Evolutionary conservation across 1,140 invertebrate genomes (phyloP).

Genomic region (Teleogryllus occipitalis): DNA sequence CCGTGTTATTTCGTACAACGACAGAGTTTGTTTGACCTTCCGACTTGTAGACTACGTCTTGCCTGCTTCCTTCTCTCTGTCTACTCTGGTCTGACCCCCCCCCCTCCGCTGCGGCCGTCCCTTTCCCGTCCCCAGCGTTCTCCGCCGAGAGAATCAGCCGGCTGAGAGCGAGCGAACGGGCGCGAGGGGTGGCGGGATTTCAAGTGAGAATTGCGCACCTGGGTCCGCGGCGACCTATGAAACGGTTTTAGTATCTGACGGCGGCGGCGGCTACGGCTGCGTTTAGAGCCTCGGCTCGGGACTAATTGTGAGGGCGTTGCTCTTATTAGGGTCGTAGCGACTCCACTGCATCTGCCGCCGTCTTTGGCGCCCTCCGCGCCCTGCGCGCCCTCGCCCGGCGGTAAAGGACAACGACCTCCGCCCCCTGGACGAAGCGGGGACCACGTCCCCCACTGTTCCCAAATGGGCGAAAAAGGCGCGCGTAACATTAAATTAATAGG

Average conservation of each 20-base stretch:
- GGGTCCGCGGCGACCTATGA: neutral
- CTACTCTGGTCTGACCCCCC: no score
- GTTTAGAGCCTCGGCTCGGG: neutral
- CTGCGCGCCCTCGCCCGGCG: neutral
- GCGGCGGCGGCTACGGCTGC: neutral
- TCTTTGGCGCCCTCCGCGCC: neutral
- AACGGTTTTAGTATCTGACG: conserved; percentile 1
- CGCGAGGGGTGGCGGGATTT: neutral
- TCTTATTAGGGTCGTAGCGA: neutral
- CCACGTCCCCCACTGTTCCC: no score
- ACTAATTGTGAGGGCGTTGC: neutral
- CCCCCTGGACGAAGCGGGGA: neutral
- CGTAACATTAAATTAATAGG: no score
- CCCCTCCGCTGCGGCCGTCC: no score
- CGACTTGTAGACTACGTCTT: no score
- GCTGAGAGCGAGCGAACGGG: no score
- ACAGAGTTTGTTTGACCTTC: no score
- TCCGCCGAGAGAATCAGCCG: no score
- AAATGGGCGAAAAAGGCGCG: no score
- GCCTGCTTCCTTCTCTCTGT: no score
- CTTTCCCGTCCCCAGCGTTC: no score
- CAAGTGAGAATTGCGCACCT: neutral
- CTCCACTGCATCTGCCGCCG: neutral
- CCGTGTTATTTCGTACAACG: no score
- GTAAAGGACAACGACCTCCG: neutral